These are phyloP conservation scores for Pica pica DNA, from an alignment of 2,113 vertebrate species.

Conservation along the genomic window DNA sequence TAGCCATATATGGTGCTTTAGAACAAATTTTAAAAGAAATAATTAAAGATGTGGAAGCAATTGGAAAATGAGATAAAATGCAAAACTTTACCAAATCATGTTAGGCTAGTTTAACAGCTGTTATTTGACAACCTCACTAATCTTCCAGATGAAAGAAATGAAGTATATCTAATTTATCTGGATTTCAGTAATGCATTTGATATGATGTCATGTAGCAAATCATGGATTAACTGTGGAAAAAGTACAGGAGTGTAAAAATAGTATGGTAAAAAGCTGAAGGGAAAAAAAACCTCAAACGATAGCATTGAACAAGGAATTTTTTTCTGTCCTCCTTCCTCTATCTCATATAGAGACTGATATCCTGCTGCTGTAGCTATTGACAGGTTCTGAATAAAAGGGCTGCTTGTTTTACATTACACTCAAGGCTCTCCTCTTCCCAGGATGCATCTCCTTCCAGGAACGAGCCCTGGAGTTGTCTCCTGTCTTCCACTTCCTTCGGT, in stretches of 20 bases:
- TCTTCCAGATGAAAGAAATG: constrained; percentile 12
- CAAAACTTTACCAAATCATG: background rate
- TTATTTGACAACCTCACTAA: background rate
- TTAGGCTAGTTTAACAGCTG: background rate
- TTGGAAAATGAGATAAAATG: background rate
- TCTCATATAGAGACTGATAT: background rate
- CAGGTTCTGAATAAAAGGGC: background rate
- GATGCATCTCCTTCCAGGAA: background rate
- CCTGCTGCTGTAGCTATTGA: background rate
- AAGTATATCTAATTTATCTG: constrained; percentile 5
- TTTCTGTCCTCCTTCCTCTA: background rate
- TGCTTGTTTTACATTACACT: background rate
- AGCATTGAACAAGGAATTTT: background rate
- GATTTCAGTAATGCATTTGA: background rate
- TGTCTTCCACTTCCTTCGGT: background rate
- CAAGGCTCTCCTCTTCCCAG: background rate
- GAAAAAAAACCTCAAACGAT: background rate
- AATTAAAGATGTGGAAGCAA: background rate
- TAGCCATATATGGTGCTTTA: background rate
- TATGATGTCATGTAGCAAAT: background rate
- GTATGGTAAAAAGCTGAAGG: background rate
- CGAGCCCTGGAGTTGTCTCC: background rate
- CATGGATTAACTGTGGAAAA: background rate
- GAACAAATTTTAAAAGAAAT: background rate
- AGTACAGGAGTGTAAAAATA: background rate